Evolutionary conservation across 2,113 vertebrate species (phyloP).

Genomic region (Spea multiplicata): DNA sequence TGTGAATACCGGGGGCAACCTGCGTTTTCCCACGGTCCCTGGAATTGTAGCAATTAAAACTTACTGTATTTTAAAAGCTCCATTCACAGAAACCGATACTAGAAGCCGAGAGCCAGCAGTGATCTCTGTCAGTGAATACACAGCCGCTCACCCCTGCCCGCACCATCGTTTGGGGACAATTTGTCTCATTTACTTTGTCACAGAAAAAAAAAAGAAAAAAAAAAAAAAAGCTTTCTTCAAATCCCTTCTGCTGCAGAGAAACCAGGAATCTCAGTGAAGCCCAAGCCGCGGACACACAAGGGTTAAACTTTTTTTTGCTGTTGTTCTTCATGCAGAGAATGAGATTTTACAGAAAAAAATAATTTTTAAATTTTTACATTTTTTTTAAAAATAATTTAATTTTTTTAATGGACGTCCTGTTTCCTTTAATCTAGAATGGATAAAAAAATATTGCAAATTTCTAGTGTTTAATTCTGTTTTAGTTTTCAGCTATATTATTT

Average conservation of each 20-base stretch:
- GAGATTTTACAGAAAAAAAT: neutral
- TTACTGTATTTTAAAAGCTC: neutral
- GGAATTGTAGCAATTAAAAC: conserved; percentile 3
- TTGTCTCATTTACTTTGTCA: neutral
- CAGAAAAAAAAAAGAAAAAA: neutral
- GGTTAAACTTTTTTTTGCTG: neutral
- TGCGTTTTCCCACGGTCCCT: conserved; percentile 40
- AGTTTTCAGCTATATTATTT: no score
- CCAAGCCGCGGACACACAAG: neutral
- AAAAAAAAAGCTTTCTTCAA: neutral
- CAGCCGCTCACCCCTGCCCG: neutral
- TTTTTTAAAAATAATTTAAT: no score
- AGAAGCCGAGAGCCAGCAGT: neutral
- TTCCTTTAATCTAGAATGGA: no score
- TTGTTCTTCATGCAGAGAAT: neutral
- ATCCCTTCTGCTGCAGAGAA: neutral
- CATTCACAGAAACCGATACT: conserved; percentile 7
- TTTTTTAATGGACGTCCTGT: no score
- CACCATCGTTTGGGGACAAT: neutral
- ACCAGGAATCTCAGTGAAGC: neutral
- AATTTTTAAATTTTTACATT: no score
- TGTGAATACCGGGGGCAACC: conserved; percentile 34
- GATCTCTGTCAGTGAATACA: neutral
- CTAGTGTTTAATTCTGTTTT: no score
- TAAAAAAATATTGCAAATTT: no score